Percentiles rank a stretch among this genome's conserved stretches.
phyloP scores from a whole-genome alignment of 2,888 invertebrate species.

The Machimus atricapillus region DNA sequence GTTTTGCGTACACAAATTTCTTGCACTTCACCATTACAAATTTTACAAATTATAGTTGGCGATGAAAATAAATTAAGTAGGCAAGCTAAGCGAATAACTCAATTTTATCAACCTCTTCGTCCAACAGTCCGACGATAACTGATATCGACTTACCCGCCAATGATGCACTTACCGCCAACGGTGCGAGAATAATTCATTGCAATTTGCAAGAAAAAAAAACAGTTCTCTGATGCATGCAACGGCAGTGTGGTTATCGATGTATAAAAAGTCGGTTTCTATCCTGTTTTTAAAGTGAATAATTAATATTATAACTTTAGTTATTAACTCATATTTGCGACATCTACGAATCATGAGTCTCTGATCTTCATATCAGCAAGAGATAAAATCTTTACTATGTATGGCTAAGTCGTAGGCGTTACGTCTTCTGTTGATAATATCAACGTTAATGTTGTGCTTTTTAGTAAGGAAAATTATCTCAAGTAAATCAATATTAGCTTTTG shows the following conservation, averaged over 20 bases:
- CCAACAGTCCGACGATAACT: neutral
- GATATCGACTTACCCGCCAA: neutral
- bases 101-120: neutral
- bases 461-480: neutral
- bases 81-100: neutral
- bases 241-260: neutral
- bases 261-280: too few relatives aligned
- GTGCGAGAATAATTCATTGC: neutral
- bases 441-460: neutral
- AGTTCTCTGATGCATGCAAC: neutral
- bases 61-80: neutral
- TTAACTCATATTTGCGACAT: too few relatives aligned
- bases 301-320: too few relatives aligned
- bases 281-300: too few relatives aligned
- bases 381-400: too few relatives aligned
- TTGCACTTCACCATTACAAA: slow-evolving; percentile 66
- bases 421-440: neutral
- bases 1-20: slow-evolving; percentile 70
- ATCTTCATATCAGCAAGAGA: too few relatives aligned
- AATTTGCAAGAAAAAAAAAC: neutral
- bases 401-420: too few relatives aligned
- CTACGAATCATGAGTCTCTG: too few relatives aligned
- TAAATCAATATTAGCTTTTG: neutral
- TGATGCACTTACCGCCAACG: neutral
- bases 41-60: neutral